Evolutionary conservation across 2,888 invertebrate species (phyloP).

Genomic region (Orchestes rusci): DNA sequence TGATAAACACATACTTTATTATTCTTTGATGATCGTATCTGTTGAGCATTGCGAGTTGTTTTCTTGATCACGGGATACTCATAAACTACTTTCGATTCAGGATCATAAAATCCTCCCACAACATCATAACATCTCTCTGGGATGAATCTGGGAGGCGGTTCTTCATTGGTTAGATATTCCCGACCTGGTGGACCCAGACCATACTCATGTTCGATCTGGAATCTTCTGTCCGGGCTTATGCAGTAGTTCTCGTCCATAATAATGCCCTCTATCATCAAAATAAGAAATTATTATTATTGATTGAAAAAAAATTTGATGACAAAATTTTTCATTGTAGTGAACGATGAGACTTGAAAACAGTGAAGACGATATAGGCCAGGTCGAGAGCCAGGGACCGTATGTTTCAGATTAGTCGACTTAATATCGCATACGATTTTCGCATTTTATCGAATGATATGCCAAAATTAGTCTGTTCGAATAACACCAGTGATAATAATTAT

Average conservation of each 20-base stretch:
- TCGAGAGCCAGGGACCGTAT: no score
- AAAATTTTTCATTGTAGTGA: no score
- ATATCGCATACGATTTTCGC: no score
- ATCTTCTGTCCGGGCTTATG: constrained; percentile 25
- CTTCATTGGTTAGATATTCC: constrained; percentile 25
- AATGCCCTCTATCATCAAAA: constrained; percentile 13
- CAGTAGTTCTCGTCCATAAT: constrained; percentile 23
- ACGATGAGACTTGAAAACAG: no score
- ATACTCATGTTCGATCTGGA: constrained; percentile 20
- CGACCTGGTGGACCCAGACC: constrained; percentile 23
- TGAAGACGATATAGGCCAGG: no score
- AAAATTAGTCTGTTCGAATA: no score
- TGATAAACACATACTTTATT: neutral
- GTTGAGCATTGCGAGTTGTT: neutral
- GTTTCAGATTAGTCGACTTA: no score
- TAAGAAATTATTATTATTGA: constrained; percentile 1
- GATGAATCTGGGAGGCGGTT: constrained; percentile 18
- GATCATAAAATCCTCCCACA: constrained; percentile 17
- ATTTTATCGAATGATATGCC: no score
- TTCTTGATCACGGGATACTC: constrained; percentile 3
- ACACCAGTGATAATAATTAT: no score
- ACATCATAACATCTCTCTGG: constrained; percentile 26
- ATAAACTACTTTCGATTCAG: constrained; percentile 13
- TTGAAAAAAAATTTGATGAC: no score
- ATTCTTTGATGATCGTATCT: neutral